Evolutionary conservation across 2,113 vertebrate genomes (phyloP).

Genomic region (Lepus americanus): DNA sequence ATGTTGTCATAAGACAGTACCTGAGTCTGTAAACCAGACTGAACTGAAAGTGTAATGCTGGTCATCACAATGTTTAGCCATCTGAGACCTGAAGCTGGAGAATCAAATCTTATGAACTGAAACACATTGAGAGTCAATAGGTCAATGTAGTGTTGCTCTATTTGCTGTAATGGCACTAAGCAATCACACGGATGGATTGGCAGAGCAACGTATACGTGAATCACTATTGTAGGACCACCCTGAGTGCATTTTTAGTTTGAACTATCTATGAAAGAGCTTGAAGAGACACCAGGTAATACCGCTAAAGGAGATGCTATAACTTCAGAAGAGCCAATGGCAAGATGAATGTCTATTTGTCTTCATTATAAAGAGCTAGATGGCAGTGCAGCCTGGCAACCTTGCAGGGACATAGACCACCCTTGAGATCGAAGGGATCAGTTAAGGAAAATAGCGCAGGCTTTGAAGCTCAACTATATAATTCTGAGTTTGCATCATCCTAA

Average conservation of each 20-base stretch:
- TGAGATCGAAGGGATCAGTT: background rate
- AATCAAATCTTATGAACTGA: constrained; percentile 74
- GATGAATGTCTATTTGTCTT: background rate
- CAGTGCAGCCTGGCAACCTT: background rate
- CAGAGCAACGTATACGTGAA: background rate
- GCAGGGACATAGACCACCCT: background rate
- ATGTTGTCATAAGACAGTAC: constrained; percentile 35
- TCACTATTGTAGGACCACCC: background rate
- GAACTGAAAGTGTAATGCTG: background rate
- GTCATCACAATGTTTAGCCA: constrained; percentile 63
- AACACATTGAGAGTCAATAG: constrained; percentile 47
- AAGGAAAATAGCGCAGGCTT: background rate
- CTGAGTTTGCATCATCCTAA: background rate
- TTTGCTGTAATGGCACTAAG: constrained; percentile 64
- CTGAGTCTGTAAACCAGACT: background rate
- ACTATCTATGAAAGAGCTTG: constrained; percentile 9
- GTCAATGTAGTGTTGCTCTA: constrained; percentile 34
- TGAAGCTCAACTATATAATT: background rate
- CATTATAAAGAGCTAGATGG: background rate
- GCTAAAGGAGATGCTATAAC: constrained; percentile 10
- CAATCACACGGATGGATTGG: constrained; percentile 70
- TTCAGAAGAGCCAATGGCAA: background rate
- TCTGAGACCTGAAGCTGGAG: constrained; percentile 66
- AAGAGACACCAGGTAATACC: background rate
- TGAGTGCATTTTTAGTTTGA: constrained; percentile 58